phyloP scores from a whole-genome alignment of 2,113 vertebrate species.

The Catharus bicknelli region DNA sequence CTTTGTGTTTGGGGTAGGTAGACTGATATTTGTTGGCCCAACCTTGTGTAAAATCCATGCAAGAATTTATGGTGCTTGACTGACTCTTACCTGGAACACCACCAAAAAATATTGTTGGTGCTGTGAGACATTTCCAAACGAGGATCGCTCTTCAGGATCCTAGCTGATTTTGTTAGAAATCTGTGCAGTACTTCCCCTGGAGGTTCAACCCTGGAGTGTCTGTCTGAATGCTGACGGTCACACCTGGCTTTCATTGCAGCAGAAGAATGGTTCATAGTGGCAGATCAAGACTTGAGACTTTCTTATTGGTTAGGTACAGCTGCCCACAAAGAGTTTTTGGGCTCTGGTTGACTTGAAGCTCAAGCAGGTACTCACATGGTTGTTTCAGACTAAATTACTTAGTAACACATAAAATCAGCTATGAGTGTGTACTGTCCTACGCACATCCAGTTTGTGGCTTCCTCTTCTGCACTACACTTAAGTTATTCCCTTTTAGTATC shows the following conservation, averaged over 20 bases:
- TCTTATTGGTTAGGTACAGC: neutral
- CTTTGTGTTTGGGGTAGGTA: neutral
- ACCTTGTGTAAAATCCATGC: neutral
- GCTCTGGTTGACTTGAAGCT: neutral
- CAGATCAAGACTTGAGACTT: neutral
- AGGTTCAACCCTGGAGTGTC: neutral
- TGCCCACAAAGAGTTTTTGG: neutral
- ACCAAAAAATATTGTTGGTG: neutral
- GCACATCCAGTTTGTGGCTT: neutral
- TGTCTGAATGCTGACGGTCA: accelerated
- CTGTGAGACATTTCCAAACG: neutral
- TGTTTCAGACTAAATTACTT: neutral
- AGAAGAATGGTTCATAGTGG: neutral
- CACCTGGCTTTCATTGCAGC: neutral
- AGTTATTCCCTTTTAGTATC: neutral
- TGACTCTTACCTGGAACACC: neutral
- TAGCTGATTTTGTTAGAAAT: neutral
- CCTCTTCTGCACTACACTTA: neutral
- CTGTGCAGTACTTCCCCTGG: neutral
- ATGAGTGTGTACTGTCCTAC: neutral
- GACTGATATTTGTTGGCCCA: neutral
- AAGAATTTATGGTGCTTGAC: neutral
- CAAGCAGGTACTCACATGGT: neutral
- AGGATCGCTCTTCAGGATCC: neutral
- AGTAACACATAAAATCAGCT: neutral